Conservation (phyloP, 30 jellyfish, hydroid and myxozoan genomes). For the Clytia hemisphaerica region DNA sequence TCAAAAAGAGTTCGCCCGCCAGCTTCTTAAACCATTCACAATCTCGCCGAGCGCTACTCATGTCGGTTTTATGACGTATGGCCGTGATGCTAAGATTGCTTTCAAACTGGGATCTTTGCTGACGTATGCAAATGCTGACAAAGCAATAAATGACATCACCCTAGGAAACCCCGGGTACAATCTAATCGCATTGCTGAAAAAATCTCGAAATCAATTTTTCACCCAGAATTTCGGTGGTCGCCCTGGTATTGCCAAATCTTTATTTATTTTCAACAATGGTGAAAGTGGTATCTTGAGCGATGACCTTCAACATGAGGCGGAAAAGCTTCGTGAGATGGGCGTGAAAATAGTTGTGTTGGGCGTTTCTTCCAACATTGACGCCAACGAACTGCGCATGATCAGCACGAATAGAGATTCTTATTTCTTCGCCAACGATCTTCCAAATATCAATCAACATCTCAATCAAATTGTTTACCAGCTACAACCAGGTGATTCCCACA, state of each 20-base stretch:
- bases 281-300: neutral
- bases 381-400: neutral
- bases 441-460: slow-evolving; percentile 29
- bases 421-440: slow-evolving; percentile 48
- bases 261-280: slow-evolving; percentile 38
- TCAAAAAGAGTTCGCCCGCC: slow-evolving; percentile 35
- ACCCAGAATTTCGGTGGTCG: slow-evolving; percentile 49
- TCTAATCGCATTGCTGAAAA: slow-evolving; percentile 31
- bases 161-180: slow-evolving; percentile 8
- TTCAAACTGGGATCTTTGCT: slow-evolving; percentile 3
- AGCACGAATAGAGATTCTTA: slow-evolving; percentile 23
- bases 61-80: slow-evolving; percentile 26
- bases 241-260: slow-evolving; percentile 38
- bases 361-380: slow-evolving; percentile 22
- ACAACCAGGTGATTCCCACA: slow-evolving; percentile 48
- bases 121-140: neutral
- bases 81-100: slow-evolving; percentile 8
- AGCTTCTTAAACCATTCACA: slow-evolving; percentile 7
- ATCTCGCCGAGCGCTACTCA: slow-evolving; percentile 36
- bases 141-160: neutral
- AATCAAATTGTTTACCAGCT: slow-evolving; percentile 52
- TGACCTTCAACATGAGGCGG: slow-evolving; percentile 46
- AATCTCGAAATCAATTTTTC: slow-evolving; percentile 36
- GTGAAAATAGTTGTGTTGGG: slow-evolving; percentile 43
- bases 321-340: slow-evolving; percentile 45